Evolutionary conservation across 2,113 vertebrate genomes (phyloP).

Genomic region (Etia nguti): DNA sequence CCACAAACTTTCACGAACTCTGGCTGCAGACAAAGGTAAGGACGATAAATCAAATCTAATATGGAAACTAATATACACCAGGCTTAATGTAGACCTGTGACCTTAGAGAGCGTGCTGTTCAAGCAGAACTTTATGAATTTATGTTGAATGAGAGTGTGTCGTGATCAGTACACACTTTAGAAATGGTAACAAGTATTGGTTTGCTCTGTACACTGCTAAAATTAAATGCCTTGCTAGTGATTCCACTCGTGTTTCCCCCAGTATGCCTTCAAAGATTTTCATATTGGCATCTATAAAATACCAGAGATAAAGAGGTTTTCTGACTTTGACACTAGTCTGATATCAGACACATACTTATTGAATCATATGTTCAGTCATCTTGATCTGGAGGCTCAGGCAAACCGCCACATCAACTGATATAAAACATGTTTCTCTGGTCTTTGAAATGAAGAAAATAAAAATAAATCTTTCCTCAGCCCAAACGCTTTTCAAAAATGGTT

Average conservation of each 20-base stretch:
- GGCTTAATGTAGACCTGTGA: neutral
- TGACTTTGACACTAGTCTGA: neutral
- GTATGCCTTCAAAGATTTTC: neutral
- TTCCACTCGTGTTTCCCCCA: neutral
- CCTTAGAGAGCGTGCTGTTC: neutral
- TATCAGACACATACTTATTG: neutral
- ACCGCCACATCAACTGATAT: neutral
- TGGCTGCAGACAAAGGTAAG: constrained; percentile 60
- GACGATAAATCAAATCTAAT: neutral
- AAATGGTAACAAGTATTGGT: neutral
- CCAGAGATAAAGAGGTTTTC: neutral
- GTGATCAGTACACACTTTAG: neutral
- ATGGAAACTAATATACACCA: neutral
- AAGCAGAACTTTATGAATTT: neutral
- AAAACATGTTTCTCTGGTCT: neutral
- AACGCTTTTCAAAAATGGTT: neutral
- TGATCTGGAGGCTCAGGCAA: neutral
- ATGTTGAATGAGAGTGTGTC: neutral
- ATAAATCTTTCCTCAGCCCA: neutral
- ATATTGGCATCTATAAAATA: neutral
- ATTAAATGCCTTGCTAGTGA: neutral
- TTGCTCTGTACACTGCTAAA: neutral
- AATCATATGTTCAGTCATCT: neutral
- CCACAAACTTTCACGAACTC: neutral
- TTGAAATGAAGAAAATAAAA: neutral